phyloP scores from a whole-genome alignment of 2,113 vertebrate species.

The Stigmatopora nigra region DNA sequence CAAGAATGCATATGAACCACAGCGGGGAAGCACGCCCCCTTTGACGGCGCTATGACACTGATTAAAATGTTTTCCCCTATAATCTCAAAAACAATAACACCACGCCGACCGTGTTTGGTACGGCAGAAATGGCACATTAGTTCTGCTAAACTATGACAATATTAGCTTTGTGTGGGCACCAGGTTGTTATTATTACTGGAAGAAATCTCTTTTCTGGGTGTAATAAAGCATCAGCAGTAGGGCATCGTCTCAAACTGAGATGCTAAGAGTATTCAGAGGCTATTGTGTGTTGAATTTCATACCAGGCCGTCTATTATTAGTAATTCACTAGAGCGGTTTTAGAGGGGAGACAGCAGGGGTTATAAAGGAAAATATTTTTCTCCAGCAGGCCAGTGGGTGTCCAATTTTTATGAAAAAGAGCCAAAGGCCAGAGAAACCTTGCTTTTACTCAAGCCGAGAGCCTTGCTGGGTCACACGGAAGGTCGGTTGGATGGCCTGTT shows the following conservation, averaged over 20 bases:
- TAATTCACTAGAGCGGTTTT: slow-evolving; percentile 34
- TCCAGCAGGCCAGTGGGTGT: slow-evolving; percentile 51
- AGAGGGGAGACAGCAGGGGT: slow-evolving; percentile 13
- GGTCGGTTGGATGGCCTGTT: slow-evolving; percentile 43
- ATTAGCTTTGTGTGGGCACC: slow-evolving; percentile 33
- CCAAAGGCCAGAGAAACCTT: slow-evolving; percentile 42
- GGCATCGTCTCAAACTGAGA: slow-evolving; percentile 47
- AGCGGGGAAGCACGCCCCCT: slow-evolving; percentile 56
- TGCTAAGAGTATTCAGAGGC: slow-evolving; percentile 35
- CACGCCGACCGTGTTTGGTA: slow-evolving; percentile 11
- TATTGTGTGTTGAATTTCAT: slow-evolving; percentile 48
- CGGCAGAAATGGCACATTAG: slow-evolving; percentile 11
- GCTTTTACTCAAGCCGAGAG: slow-evolving; percentile 16
- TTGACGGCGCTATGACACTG: slow-evolving; percentile 55
- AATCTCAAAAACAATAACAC: slow-evolving; percentile 37
- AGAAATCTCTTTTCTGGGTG: slow-evolving; percentile 33
- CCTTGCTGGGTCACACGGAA: slow-evolving; percentile 52
- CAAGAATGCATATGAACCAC: slow-evolving; percentile 38
- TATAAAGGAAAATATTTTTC: slow-evolving; percentile 53
- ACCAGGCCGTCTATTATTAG: slow-evolving; percentile 45
- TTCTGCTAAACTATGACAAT: slow-evolving; percentile 28
- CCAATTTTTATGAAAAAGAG: slow-evolving; percentile 43
- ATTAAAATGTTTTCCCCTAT: slow-evolving; percentile 45
- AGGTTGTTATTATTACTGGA: slow-evolving; percentile 33
- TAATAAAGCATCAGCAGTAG: slow-evolving; percentile 55